A percentile compares a stretch with the other conserved stretches of the same genome.
Conservation (phyloP, 2,888 invertebrate species). For the Notodromas monacha region DNA sequence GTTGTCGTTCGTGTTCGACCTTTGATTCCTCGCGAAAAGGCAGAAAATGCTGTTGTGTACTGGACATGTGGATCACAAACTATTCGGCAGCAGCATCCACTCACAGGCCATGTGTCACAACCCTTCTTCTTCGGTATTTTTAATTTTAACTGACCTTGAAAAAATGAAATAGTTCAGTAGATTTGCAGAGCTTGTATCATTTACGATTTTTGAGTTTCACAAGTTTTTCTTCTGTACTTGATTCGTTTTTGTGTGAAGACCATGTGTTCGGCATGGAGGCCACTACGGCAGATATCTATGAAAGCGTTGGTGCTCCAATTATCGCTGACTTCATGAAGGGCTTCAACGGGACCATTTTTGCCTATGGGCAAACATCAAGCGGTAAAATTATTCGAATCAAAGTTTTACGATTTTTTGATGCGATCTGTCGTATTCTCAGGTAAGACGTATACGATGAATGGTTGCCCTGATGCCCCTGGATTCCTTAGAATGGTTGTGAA, state of each 20-base stretch:
- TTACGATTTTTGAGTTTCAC: too few relatives aligned
- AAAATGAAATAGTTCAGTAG: too few relatives aligned
- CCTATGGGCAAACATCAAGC: conserved; percentile 66
- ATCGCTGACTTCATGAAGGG: conserved; percentile 25
- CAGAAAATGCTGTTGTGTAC: too few relatives aligned
- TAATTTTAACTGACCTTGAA: too few relatives aligned
- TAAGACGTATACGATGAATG: conserved; percentile 54
- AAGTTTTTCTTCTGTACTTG: too few relatives aligned
- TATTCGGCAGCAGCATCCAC: too few relatives aligned
- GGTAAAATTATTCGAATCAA: conserved; percentile 20
- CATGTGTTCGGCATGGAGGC: conserved; percentile 29
- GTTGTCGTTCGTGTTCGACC: too few relatives aligned
- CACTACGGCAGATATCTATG: conserved; percentile 28
- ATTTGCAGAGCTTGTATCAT: too few relatives aligned
- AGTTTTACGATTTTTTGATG: not conserved
- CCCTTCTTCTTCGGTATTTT: too few relatives aligned
- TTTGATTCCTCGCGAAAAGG: too few relatives aligned
- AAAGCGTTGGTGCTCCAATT: conserved; percentile 32
- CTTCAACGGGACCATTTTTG: conserved; percentile 57
- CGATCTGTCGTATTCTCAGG: conserved; percentile 12
- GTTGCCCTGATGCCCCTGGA: conserved; percentile 30
- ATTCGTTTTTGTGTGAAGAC: conserved; percentile 21
- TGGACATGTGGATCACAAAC: too few relatives aligned
- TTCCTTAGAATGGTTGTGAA: conserved; percentile 36
- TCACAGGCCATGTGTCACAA: too few relatives aligned